phyloP scores from a whole-genome alignment of 2,888 invertebrate genomes.

The Pediacus dermestoides region DNA sequence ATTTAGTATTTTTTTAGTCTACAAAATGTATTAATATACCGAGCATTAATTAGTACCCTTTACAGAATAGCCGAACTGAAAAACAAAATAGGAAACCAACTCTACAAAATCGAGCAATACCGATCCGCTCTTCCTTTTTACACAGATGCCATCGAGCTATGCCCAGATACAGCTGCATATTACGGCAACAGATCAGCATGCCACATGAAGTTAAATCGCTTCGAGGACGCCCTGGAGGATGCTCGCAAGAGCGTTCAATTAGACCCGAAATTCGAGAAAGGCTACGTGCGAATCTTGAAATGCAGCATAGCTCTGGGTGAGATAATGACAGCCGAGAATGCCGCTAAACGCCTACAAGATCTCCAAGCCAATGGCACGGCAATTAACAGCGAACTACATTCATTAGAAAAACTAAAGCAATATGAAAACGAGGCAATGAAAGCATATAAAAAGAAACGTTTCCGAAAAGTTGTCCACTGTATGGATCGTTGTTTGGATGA shows the following conservation, averaged over 20 bases:
- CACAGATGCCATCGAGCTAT: conserved; percentile 82
- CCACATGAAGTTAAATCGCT: conserved; percentile 82
- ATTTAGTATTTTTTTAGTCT: no score
- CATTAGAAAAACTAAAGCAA: conserved; percentile 63
- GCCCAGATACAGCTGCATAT: conserved; percentile 79
- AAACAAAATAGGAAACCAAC: conserved; percentile 84
- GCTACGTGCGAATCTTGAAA: conserved; percentile 75
- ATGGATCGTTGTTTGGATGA: conserved; percentile 83
- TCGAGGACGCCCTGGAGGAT: conserved; percentile 78
- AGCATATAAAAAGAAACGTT: conserved; percentile 73
- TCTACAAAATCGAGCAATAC: conserved; percentile 86
- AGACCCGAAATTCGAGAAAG: conserved; percentile 76
- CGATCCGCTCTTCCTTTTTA: conserved; percentile 79
- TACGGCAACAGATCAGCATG: conserved; percentile 93
- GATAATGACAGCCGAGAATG: conserved; percentile 69
- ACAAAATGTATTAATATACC: no score
- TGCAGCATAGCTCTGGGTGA: conserved; percentile 82
- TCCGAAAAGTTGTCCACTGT: conserved; percentile 80
- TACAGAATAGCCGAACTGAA: conserved; percentile 76
- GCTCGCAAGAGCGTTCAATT: conserved; percentile 73
- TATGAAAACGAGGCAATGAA: conserved; percentile 68
- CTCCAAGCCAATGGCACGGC: conserved; percentile 61
- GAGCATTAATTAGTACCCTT: no score
- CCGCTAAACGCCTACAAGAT: conserved; percentile 63
- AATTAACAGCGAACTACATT: conserved; percentile 61